Evolutionary conservation across 2,797 vertebrate species (phyloP), one percentile per base, ranked within the genome.

Genomic region (Sylvia borin): DNA sequence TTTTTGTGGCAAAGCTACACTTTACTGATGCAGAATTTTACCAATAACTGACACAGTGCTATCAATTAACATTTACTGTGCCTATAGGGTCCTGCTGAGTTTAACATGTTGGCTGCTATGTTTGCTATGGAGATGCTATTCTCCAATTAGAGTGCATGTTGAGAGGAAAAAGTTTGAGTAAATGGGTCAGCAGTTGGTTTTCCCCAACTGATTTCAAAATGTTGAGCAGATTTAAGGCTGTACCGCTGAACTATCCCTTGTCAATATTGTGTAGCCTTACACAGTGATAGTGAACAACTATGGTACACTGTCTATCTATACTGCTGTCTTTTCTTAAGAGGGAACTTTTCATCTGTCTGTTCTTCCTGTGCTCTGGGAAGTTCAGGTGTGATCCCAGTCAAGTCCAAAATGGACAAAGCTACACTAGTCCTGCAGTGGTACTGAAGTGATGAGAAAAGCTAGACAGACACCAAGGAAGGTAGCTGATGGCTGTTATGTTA

Each of bases 401-500:
- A 15, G 34, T 16, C 18, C 34, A 66, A 76, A 89, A 51, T 1
- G 0, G 0, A 4, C 34, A 61, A 76, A 70, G 13, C 5, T 76
- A 8, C 19, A 15, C 8, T n/a, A 26, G 21, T n/a, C 10, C 54
- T 68, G 17, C 31, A 60, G 27, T 11, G 36, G 8, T 42, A 8
- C 20, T 55, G 55, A 66, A 66, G 10, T 1, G 1, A 42, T 14
- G 31, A 31, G 3, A 12, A 67, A 47, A 53, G 21, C 2, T 38
- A 76, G 27, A 40, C 3, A 54, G 9, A 50, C 5, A 48, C 5
- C 26, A 47, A 53, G 27, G 9, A 45, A 6, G 5, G 11, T 11
- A 55, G 21, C 11, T 66, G 11, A 18, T n/a, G 5, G 1, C 4
- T 13, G 1, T 10, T 65, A 2, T 58, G 26, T 47, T 58, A 20